Evolutionary conservation across 2,797 vertebrate species (phyloP).

Genomic region (Crenuchus spilurus): DNA sequence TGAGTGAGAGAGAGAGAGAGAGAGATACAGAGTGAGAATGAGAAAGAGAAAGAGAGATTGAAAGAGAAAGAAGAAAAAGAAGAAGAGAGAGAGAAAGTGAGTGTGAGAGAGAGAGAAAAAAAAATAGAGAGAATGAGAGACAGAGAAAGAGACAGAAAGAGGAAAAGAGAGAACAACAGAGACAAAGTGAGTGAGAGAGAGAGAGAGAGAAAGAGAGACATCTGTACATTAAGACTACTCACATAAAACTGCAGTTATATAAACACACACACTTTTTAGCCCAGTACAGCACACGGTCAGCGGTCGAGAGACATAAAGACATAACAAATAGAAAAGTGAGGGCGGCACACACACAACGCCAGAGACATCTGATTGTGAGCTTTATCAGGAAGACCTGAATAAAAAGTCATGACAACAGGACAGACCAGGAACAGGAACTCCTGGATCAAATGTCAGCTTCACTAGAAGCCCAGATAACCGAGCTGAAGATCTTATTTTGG

Average conservation of each 20-base stretch:
- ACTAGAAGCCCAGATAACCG: no score
- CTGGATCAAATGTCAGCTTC: no score
- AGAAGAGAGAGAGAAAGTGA: neutral
- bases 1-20: slow-evolving; percentile 13
- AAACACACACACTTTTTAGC: slow-evolving; percentile 60
- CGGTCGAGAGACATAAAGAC: neutral
- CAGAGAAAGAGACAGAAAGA: neutral
- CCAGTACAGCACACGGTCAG: slow-evolving; percentile 60
- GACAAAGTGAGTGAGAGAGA: neutral
- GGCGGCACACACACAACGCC: slow-evolving; percentile 7
- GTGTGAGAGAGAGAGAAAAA: neutral
- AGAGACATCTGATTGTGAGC: slow-evolving; percentile 17
- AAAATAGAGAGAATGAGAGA: neutral
- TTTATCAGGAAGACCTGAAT: no score
- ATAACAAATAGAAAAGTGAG: slow-evolving; percentile 9
- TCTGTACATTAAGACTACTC: neutral
- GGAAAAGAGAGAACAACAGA: neutral
- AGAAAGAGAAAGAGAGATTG: neutral
- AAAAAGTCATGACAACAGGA: no score
- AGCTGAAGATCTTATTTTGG: no score
- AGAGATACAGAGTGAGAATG: neutral
- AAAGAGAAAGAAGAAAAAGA: no score
- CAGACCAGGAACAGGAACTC: no score
- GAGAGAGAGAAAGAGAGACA: neutral
- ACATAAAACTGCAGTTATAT: neutral